Conservation (phyloP, 2,888 invertebrate species). For the Nycteola revayana region DNA sequence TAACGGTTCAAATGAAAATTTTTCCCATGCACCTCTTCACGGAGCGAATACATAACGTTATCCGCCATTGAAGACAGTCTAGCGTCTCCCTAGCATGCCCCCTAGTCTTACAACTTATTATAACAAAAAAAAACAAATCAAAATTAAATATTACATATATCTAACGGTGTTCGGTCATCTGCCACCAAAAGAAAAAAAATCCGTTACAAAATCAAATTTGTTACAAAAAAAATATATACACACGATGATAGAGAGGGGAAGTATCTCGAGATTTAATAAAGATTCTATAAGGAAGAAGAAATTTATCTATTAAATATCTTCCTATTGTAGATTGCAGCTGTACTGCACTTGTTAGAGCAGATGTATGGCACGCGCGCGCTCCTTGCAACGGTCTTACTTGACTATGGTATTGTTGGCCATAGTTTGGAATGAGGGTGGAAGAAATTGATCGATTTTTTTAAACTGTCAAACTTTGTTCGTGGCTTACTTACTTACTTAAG, state of each 20-base stretch:
- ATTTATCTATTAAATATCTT: slow-evolving; percentile 6
- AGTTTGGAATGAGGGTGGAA: neutral
- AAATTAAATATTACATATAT: too few relatives aligned
- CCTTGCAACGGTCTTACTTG: slow-evolving; percentile 10
- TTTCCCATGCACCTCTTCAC: too few relatives aligned
- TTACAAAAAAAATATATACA: slow-evolving; percentile 25
- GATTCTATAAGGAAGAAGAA: slow-evolving; percentile 13
- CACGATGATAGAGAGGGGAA: slow-evolving; percentile 21
- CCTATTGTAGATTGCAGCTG: slow-evolving; percentile 29
- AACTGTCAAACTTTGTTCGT: too few relatives aligned
- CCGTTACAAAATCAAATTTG: neutral
- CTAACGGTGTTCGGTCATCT: slow-evolving; percentile 20
- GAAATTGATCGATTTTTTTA: too few relatives aligned
- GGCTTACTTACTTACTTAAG: too few relatives aligned
- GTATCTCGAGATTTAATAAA: slow-evolving; percentile 8
- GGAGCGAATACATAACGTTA: too few relatives aligned
- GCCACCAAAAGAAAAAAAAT: slow-evolving; percentile 12
- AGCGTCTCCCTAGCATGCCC: too few relatives aligned
- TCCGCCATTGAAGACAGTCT: too few relatives aligned
- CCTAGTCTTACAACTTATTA: too few relatives aligned
- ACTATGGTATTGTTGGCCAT: slow-evolving; percentile 15
- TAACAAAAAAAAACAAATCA: too few relatives aligned
- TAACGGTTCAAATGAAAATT: too few relatives aligned
- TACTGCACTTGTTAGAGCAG: slow-evolving; percentile 30
- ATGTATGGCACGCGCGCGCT: slow-evolving; percentile 29